A percentile compares a stretch with the other conserved stretches of the same genome.
These are phyloP conservation scores for Timandra comae DNA, from an alignment of 2,888 invertebrate species.

Conservation along the genomic window DNA sequence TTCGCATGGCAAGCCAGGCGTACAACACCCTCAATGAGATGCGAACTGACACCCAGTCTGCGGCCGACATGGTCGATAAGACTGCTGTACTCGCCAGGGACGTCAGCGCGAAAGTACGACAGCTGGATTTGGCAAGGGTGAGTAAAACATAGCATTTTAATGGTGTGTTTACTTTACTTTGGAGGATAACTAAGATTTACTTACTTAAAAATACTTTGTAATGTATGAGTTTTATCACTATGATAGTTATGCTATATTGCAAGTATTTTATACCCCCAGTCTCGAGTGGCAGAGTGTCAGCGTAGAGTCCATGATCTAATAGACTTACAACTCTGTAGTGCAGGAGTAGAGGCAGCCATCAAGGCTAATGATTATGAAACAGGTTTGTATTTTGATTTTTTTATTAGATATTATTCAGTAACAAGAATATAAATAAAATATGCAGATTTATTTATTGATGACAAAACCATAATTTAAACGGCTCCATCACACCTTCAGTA, in stretches of 20 bases:
- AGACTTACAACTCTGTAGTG: slow-evolving; percentile 95
- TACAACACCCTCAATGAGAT: slow-evolving; percentile 87
- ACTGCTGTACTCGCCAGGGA: slow-evolving; percentile 94
- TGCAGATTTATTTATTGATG: no score
- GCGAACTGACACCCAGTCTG: slow-evolving; percentile 85
- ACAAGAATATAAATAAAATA: no score
- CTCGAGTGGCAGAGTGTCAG: slow-evolving; percentile 95
- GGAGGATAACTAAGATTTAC: no score
- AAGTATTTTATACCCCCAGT: no score
- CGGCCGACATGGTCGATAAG: slow-evolving; percentile 89
- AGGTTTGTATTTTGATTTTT: slow-evolving; percentile 51
- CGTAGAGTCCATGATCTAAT: slow-evolving; percentile 95
- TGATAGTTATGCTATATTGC: no score
- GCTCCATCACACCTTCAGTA: no score
- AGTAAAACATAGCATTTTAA: no score
- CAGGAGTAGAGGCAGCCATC: slow-evolving; percentile 97
- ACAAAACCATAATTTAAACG: no score
- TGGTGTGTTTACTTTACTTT: no score
- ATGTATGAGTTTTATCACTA: no score
- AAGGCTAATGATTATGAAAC: slow-evolving; percentile 97
- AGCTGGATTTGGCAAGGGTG: slow-evolving; percentile 94
- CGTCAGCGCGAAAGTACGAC: slow-evolving; percentile 96
- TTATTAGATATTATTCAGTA: no score
- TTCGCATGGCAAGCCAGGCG: slow-evolving; percentile 87
- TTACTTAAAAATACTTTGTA: no score